Base-by-base conservation (phyloP, 2,797 vertebrate species). In the Euphonia xanthogaster region DNA sequence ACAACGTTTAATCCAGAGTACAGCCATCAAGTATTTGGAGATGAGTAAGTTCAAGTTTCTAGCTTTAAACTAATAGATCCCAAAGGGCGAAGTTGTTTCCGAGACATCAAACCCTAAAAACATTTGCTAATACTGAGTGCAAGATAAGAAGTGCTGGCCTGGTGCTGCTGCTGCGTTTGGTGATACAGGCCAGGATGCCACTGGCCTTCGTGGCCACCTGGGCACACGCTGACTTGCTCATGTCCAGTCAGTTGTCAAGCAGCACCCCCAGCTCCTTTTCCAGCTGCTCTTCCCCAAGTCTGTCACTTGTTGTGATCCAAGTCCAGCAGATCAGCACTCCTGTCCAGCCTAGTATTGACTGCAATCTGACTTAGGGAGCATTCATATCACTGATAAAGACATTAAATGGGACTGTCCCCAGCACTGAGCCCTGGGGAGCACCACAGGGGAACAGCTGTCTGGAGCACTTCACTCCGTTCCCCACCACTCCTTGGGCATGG, bases 21-120 rank as follows among this genome's bases (percentile, higher is more conserved):
- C 97, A 99, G 98, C 96, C 99, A 99, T 97, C 99, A 99, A 66
- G 97, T 99, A 18, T 99, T 98, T 98, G 99, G 99, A 95, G 99
- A 99, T 35, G 99, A 99, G 99, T 99, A 98, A 98, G 99, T 99
- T 66, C 54, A 95, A 93, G 42, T 88, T 71, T 86, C 37, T 9
- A 35, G 47, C 89, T 18, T 89, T 28, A 77, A 88, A 84, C 66
- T 45, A 88, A 35, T 86, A 66, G 72, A 19, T 23, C 14, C 24
- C 9, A 33, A 83, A 77, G 35, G 13, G 31, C 31, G 66, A 68
- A 39, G 28, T 25, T 62, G 24, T 16, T 83, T 94, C 18, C 8
- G 50, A 37, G 40, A 42, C 9, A 1, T 47, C 54, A 87, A 45
- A 74, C 82, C 50, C 13, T 23, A 71, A 54, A 71, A 51, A 40